A percentile compares a stretch with the other conserved stretches of the same genome.
phyloP scores from a whole-genome alignment of 2,113 vertebrate genomes.

The Paradisaea rubra region DNA sequence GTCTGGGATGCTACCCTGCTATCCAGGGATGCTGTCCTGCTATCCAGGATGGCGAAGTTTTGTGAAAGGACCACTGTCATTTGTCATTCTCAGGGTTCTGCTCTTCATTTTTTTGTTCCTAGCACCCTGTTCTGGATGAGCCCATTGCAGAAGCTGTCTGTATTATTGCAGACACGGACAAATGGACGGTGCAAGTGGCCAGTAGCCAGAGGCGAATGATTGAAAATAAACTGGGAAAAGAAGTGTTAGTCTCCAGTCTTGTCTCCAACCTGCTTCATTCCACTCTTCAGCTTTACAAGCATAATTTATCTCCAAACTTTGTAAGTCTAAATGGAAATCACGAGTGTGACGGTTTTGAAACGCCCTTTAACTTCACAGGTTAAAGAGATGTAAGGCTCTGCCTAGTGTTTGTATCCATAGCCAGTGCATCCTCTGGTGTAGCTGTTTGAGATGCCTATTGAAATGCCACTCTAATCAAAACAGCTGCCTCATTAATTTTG shows the following conservation, averaged over 20 bases:
- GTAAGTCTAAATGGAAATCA: slow-evolving; percentile 68
- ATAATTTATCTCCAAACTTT: slow-evolving; percentile 95
- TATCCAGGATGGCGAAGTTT: rapidly evolving
- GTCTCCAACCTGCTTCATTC: slow-evolving; percentile 93
- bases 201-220: slow-evolving; percentile 91
- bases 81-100: not conserved
- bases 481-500: not conserved
- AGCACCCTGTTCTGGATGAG: slow-evolving; percentile 97
- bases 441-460: not conserved
- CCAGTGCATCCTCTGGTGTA: not conserved
- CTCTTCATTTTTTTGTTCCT: not conserved
- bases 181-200: slow-evolving; percentile 96
- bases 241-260: slow-evolving; percentile 93
- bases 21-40: not conserved
- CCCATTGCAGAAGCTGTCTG: slow-evolving; percentile 97
- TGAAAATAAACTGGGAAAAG: slow-evolving; percentile 91
- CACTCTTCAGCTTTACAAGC: slow-evolving; percentile 95
- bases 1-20: not conserved
- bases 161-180: slow-evolving; percentile 96
- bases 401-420: not conserved
- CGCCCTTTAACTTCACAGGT: not conserved
- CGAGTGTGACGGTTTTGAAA: not conserved
- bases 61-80: rapidly evolving
- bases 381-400: not conserved
- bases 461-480: not conserved